phyloP scores from a whole-genome alignment of 1,140 invertebrate genomes.

The Lordiphosa clarofinis region DNA sequence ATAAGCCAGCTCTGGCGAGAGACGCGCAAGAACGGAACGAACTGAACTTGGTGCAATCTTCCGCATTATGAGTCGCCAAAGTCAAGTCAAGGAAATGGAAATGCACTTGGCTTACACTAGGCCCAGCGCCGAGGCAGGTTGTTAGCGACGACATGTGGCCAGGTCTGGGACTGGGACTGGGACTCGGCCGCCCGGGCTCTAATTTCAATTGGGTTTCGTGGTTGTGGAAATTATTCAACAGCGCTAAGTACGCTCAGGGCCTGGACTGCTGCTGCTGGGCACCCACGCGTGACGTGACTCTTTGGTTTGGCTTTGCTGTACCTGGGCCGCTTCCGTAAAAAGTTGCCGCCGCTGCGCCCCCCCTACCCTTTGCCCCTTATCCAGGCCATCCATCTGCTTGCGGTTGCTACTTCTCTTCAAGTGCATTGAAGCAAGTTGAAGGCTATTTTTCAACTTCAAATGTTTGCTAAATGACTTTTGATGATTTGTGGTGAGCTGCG shows the following conservation, averaged over 20 bases:
- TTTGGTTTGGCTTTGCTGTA: conserved; percentile 72
- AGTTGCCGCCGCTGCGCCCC: conserved; percentile 44
- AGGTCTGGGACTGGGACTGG: conserved; percentile 25
- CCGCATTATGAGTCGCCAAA: conserved; percentile 68
- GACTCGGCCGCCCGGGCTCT: conserved; percentile 42
- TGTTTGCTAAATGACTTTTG: conserved; percentile 78
- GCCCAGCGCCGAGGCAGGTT: conserved; percentile 33
- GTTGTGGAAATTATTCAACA: conserved; percentile 76
- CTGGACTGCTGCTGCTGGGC: conserved; percentile 23
- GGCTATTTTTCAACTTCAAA: conserved; percentile 78
- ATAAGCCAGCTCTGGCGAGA: conserved; percentile 41
- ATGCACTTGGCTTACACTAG: conserved; percentile 66
- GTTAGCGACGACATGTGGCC: conserved; percentile 65
- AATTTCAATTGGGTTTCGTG: conserved; percentile 76
- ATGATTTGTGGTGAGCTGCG: conserved; percentile 66
- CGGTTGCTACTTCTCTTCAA: conserved; percentile 66
- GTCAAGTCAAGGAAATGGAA: conserved; percentile 50
- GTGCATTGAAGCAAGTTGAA: conserved; percentile 75
- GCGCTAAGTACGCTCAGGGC: conserved; percentile 58
- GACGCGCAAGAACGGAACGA: conserved; percentile 38
- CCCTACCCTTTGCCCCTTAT: conserved; percentile 4
- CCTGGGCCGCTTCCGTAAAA: conserved; percentile 74
- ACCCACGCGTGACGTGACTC: conserved; percentile 77
- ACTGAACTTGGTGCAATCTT: conserved; percentile 67
- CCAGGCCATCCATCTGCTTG: conserved; percentile 23